Evolutionary conservation across 2,113 vertebrate species (phyloP).

Genomic region (Cranoglanis bouderius): DNA sequence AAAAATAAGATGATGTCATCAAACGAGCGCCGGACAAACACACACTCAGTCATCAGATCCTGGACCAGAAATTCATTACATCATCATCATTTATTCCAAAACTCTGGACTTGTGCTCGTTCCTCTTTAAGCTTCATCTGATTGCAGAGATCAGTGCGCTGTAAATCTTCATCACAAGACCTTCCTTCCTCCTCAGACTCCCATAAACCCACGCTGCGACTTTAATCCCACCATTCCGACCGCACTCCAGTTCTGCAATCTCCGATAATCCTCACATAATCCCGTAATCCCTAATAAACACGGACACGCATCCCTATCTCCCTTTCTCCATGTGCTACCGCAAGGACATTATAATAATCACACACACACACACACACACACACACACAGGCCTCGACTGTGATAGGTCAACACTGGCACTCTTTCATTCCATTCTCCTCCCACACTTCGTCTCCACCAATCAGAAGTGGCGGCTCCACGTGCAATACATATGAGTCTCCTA

Average conservation of each 20-base stretch:
- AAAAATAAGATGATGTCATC: not conserved
- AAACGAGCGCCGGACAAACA: not conserved
- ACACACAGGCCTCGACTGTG: slow-evolving; percentile 19
- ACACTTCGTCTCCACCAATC: slow-evolving; percentile 23
- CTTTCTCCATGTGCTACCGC: not conserved
- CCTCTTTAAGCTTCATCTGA: not conserved
- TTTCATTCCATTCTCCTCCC: slow-evolving; percentile 49
- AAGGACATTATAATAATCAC: not conserved
- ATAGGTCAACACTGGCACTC: slow-evolving; percentile 41
- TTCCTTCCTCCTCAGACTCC: not conserved
- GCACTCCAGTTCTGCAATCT: not conserved
- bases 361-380: not conserved
- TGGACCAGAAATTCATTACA: not conserved
- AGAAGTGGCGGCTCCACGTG: not conserved
- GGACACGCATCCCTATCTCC: not conserved
- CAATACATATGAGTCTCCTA: not conserved
- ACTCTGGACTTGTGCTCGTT: not conserved
- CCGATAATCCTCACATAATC: not conserved
- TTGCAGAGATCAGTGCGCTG: not conserved
- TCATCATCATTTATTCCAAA: slow-evolving; percentile 1
- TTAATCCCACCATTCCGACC: not conserved
- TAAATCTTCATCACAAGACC: slow-evolving; percentile 28
- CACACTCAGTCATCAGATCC: not conserved
- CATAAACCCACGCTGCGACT: not conserved
- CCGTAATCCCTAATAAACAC: not conserved